Evolutionary conservation across 2,113 vertebrate genomes (phyloP), one percentile per base, ranked within the genome.

Genomic region (Malurus alboscapulatus): DNA sequence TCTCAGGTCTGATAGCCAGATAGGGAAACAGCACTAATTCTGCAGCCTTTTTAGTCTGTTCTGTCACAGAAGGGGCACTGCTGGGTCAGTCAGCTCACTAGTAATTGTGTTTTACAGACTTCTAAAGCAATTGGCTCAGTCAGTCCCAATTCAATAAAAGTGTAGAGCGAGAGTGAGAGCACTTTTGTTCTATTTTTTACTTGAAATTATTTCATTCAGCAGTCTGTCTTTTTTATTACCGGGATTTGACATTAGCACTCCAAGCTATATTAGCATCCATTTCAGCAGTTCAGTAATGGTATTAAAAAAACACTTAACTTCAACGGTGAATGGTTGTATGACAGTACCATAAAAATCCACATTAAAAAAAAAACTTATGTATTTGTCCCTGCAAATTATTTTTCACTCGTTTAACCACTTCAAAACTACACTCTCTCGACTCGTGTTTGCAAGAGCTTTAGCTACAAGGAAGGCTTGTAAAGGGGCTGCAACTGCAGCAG

Each of bases 231-330:
- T 98, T 98, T 98, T 98, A 98, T 98, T 98, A 98, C 98, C 96
- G 95, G 91, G 96, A 97, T 97, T 98, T 98, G 98, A 98, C 98
- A 98, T 98, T 98, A 98, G 98, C 98, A 98, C 97, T 98, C 98
- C 97, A 98, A 98, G 97, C 97, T 98, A 97, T 97, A 97, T 98
- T 98, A 98, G 97, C 97, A 98, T 98, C 97, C 97, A 97, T 98
- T 98, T 98, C 98, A 97, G 97, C 96, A 97, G 97, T 97, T 97
- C 96, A 96, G 97, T 98, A 98, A 98, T 98, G 98, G 98, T 97
- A 98, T 98, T 98, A 98, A 98, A 98, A 98, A 98, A 98, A 98
- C 98, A 98, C 98, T 98, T 98, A 98, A 97, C 97, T 98, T 98
- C 97, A 98, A 97, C 92, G 96, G 98, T 97, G 98, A 98, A 98